Evolutionary conservation across 2,797 vertebrate species (phyloP).

Genomic region (Microhierax caerulescens): DNA sequence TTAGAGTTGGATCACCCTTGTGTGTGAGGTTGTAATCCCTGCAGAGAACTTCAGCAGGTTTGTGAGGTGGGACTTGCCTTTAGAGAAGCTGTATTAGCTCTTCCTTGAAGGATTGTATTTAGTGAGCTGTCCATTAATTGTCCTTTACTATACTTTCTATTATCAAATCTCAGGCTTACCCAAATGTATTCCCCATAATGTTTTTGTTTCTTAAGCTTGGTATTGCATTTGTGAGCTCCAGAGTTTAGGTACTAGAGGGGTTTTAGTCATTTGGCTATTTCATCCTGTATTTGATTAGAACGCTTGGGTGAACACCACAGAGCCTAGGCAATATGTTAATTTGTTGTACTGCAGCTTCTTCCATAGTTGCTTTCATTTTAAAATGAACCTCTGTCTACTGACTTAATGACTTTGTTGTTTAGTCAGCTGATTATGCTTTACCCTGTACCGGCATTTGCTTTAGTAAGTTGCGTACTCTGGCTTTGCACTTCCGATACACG

Average conservation of each 20-base stretch:
- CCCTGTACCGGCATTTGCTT: neutral
- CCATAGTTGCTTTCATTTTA: neutral
- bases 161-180: neutral
- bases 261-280: neutral
- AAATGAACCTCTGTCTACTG: neutral
- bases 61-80: neutral
- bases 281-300: neutral
- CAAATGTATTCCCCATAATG: neutral
- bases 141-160: neutral
- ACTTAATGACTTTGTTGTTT: neutral
- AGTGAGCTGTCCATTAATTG: neutral
- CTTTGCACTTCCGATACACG: fast-evolving
- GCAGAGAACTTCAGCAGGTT: neutral
- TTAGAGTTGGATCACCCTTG: neutral
- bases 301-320: neutral
- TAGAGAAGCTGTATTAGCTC: neutral
- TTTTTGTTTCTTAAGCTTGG: neutral
- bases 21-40: neutral
- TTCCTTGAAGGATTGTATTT: neutral
- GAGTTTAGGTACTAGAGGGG: neutral
- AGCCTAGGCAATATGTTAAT: neutral
- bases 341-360: neutral
- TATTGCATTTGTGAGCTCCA: neutral
- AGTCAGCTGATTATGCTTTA: neutral
- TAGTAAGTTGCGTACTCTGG: neutral